These are phyloP conservation scores for Strigops habroptila DNA, from an alignment of 2,113 vertebrate genomes.

Conservation along the genomic window DNA sequence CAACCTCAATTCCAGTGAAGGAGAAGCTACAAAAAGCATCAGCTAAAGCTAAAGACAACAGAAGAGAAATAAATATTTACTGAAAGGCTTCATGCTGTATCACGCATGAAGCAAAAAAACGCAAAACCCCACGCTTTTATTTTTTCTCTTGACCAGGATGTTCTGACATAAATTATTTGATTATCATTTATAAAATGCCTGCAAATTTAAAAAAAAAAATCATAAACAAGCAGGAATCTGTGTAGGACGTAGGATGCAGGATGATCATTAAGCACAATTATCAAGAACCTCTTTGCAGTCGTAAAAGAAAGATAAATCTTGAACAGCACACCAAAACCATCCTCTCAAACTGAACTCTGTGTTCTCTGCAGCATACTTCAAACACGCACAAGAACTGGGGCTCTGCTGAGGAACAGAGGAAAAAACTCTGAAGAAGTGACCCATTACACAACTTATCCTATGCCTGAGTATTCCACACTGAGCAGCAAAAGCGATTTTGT, in stretches of 20 bases:
- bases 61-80: background rate
- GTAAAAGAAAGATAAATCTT: background rate
- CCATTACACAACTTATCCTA: background rate
- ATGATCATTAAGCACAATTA: background rate
- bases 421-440: background rate
- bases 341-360: background rate
- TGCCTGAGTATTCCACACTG: background rate
- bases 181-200: background rate
- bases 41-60: background rate
- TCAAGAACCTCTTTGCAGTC: background rate
- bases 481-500: background rate
- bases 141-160: background rate
- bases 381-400: background rate
- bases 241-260: background rate
- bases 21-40: background rate
- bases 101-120: background rate
- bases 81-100: background rate
- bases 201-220: background rate
- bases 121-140: background rate
- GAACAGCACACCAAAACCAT: background rate
- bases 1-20: background rate
- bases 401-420: background rate
- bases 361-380: background rate
- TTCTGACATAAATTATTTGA: background rate
- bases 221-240: background rate